phyloP scores from a whole-genome alignment of 2,113 vertebrate genomes.

The Oophaga pumilio region DNA sequence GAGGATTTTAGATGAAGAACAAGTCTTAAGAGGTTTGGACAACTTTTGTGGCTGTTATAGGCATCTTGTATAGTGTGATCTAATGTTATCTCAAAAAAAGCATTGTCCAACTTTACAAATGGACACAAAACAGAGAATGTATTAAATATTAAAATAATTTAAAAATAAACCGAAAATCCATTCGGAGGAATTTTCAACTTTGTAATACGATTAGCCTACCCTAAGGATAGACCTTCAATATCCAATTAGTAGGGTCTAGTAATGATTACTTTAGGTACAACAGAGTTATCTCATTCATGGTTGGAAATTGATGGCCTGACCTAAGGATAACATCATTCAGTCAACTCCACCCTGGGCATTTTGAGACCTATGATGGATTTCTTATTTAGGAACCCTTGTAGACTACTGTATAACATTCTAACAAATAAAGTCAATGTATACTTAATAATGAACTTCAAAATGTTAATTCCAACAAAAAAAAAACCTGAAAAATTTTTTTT shows the following conservation, averaged over 20 bases:
- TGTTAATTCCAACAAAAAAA: neutral
- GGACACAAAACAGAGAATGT: no score
- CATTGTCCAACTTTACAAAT: no score
- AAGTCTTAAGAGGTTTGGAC: neutral
- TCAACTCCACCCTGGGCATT: neutral
- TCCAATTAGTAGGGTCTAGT: no score
- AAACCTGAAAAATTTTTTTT: neutral
- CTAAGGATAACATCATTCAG: neutral
- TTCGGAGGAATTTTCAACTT: no score
- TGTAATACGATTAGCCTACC: no score
- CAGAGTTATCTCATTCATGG: no score
- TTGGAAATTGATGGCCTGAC: no score
- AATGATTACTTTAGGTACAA: no score
- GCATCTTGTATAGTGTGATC: neutral
- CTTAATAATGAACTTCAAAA: conserved; percentile 5
- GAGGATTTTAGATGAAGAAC: neutral
- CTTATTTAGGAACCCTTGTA: neutral
- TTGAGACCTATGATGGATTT: neutral
- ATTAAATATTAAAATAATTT: no score
- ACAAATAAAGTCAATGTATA: conserved; percentile 16
- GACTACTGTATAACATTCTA: neutral
- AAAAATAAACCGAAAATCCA: no score
- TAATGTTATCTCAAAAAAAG: neutral
- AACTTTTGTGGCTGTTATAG: neutral
- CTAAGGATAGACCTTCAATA: no score